These are phyloP conservation scores for Zenarchopterus dispar DNA, from an alignment of 2,797 vertebrate genomes.

Conservation along the genomic window DNA sequence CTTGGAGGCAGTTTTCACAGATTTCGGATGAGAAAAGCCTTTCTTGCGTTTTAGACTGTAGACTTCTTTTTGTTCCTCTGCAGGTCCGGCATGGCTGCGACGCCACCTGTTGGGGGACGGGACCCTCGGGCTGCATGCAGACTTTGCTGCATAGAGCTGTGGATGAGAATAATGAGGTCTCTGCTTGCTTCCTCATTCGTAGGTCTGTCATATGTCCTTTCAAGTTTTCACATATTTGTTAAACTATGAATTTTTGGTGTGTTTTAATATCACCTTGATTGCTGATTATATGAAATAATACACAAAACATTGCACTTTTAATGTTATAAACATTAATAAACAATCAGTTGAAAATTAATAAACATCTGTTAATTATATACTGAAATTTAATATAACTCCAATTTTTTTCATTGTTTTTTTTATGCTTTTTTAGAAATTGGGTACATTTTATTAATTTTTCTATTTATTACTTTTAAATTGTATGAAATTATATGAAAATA, in stretches of 20 bases:
- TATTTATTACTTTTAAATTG: too few species aligned
- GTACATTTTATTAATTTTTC: too few species aligned
- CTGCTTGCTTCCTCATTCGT: conserved; percentile 95
- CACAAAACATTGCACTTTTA: too few species aligned
- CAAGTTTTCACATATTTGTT: too few species aligned
- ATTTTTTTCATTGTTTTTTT: too few species aligned
- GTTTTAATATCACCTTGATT: not conserved
- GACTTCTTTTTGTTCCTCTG: not conserved
- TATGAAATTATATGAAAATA: too few species aligned
- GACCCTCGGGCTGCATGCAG: conserved; percentile 93
- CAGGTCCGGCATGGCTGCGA: conserved; percentile 98
- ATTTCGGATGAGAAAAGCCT: not conserved
- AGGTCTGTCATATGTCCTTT: conserved; percentile 82
- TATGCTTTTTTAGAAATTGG: too few species aligned
- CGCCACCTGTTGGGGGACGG: conserved; percentile 91
- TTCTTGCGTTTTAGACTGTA: not conserved
- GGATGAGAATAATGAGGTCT: conserved; percentile 93
- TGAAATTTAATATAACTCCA: too few species aligned
- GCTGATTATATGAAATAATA: too few species aligned
- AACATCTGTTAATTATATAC: too few species aligned
- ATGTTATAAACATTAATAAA: too few species aligned
- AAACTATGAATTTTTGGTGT: not conserved
- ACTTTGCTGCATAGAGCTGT: conserved; percentile 95
- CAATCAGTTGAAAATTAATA: too few species aligned
- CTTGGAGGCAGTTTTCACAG: not conserved